These are phyloP conservation scores for Artibeus lituratus DNA, from an alignment of 2,797 vertebrate genomes.

Conservation along the genomic window DNA sequence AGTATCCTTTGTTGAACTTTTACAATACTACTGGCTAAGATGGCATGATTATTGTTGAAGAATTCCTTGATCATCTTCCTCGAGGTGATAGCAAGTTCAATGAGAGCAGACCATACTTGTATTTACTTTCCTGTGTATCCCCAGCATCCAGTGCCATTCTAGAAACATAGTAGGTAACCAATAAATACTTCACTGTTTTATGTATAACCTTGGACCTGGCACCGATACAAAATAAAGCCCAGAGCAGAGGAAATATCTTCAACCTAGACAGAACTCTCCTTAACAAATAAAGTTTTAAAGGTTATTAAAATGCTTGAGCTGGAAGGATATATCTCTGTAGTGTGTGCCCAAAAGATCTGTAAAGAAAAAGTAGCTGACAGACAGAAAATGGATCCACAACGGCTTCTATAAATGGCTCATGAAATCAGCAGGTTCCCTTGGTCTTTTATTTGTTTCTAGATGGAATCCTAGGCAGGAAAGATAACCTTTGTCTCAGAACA, in stretches of 20 bases:
- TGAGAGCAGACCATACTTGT: neutral
- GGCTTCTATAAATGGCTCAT: constrained; percentile 57
- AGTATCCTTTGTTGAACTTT: neutral
- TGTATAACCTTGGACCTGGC: neutral
- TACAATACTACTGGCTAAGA: neutral
- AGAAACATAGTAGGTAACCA: neutral
- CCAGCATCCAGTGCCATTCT: neutral
- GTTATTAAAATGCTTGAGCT: constrained; percentile 66
- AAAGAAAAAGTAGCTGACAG: constrained; percentile 73
- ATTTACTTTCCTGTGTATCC: neutral
- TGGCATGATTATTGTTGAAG: neutral
- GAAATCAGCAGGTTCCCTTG: constrained; percentile 76
- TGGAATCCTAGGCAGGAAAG: constrained; percentile 71
- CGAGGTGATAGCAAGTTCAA: neutral
- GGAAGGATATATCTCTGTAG: constrained; percentile 42
- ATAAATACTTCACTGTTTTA: neutral
- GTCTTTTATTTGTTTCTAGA: constrained; percentile 79
- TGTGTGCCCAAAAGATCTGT: constrained; percentile 29
- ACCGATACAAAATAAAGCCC: neutral
- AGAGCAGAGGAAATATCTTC: constrained; percentile 8
- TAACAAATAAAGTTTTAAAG: constrained; percentile 59
- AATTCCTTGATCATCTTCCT: neutral
- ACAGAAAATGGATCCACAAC: constrained; percentile 71
- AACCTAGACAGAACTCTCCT: neutral
- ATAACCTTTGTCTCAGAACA: constrained; percentile 75